Evolutionary conservation across 2,797 vertebrate species (phyloP).

Genomic region (Sandelia bainsii): DNA sequence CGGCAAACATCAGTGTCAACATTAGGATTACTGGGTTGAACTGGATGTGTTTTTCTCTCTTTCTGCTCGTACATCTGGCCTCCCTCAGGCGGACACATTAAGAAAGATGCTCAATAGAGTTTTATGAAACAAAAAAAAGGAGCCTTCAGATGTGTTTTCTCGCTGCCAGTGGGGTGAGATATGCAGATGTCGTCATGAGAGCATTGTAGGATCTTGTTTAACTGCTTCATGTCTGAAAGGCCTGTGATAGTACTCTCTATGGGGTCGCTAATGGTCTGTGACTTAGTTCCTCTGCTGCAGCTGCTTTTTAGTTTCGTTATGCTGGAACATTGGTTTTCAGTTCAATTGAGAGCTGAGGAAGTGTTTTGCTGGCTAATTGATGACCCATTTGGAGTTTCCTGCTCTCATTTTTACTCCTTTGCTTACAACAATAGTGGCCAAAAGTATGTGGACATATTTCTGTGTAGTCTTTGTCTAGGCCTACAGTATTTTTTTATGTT

Average conservation of each 20-base stretch:
- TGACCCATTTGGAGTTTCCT: not conserved
- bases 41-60: conserved; percentile 15
- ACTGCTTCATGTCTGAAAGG: conserved; percentile 15
- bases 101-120: conserved; percentile 30
- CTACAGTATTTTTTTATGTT: not conserved
- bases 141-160: conserved; percentile 16
- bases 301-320: conserved; percentile 17
- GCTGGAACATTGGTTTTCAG: not conserved
- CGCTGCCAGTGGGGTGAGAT: conserved; percentile 17
- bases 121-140: conserved; percentile 27
- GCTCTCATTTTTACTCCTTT: not conserved
- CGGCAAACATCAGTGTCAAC: conserved; percentile 13
- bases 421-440: not conserved
- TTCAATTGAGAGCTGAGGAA: conserved; percentile 7
- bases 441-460: conserved; percentile 1
- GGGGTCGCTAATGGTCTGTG: not conserved
- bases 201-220: conserved; percentile 9
- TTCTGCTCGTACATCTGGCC: conserved; percentile 39
- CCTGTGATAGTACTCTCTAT: conserved; percentile 8
- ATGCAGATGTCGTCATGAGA: conserved; percentile 15
- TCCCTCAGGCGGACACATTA: conserved; percentile 27
- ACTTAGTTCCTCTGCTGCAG: conserved; percentile 5
- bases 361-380: not conserved
- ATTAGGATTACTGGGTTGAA: conserved; percentile 19
- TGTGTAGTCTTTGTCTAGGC: not conserved